Percentiles rank a stretch among this genome's conserved stretches.
Evolutionary conservation across 2,113 vertebrate genomes (phyloP).

Genomic region (Channa maculata): DNA sequence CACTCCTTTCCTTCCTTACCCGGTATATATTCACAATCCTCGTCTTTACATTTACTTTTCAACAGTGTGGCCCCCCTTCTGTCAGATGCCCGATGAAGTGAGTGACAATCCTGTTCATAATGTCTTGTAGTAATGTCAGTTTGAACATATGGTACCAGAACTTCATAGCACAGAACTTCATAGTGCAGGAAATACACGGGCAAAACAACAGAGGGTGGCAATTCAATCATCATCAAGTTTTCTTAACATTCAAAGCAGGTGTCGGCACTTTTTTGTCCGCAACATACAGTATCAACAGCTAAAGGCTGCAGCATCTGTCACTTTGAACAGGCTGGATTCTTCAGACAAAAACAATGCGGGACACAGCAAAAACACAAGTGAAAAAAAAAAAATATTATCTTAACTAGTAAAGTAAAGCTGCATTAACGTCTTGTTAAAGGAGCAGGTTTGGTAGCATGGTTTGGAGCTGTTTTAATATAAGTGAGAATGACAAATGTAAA

Average conservation of each 20-base stretch:
- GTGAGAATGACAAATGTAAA: no score
- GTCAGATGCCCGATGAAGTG: conserved; percentile 2
- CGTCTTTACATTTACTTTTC: background rate
- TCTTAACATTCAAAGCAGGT: conserved; percentile 27
- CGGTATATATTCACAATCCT: background rate
- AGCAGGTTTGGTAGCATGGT: no score
- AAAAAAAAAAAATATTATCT: no score
- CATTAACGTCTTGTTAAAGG: no score
- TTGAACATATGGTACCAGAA: conserved; percentile 31
- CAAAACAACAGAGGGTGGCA: conserved; percentile 42
- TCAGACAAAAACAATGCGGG: background rate
- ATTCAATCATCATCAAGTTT: conserved; percentile 47
- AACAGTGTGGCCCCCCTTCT: background rate
- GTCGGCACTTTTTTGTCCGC: conserved; percentile 32
- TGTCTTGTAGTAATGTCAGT: conserved; percentile 19
- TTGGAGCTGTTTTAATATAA: no score
- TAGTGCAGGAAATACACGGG: conserved; percentile 29
- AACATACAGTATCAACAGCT: conserved; percentile 55
- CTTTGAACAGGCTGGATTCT: conserved; percentile 30
- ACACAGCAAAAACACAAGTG: background rate
- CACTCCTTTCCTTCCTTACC: background rate
- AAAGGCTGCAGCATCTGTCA: conserved; percentile 49
- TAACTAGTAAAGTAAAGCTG: no score
- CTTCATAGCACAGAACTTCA: conserved; percentile 13
- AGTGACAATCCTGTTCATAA: conserved; percentile 14